Evolutionary conservation across 2,113 vertebrate genomes (phyloP), one percentile per base, ranked within the genome.

Genomic region (Coturnix japonica): DNA sequence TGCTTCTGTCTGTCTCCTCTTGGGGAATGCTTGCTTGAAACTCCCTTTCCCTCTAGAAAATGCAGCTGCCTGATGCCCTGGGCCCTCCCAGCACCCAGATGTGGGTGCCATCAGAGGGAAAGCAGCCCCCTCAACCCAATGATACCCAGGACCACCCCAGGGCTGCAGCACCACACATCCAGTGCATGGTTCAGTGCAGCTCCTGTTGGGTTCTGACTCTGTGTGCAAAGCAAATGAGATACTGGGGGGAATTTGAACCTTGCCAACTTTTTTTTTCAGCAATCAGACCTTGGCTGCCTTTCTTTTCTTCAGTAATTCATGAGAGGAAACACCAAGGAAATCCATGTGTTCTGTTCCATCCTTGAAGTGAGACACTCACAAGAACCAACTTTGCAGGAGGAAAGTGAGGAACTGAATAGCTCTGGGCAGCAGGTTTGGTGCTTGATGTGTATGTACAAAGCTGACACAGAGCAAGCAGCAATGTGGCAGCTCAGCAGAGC

Each of bases 101-200:
- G 33, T 61, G 33, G 0, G 17, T 20, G 1, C 19, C 8, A 4
- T 7, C 61, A 8, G 3, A 19, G 4, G 51, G 54, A 13, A 51
- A 51, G 49, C 47, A 47, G 47, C 22, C 21, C 46, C 49, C 53
- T 54, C 53, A 54, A 28, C 53, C 53, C 53, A 30, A 7, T 4
- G 0, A 8, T 16, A 28, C 44, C 11, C 1, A 25, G 16, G 47
- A 37, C 28, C 6, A 2, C 49, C 4, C 12, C 70, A 25, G 0
- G 2, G 2, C n/a, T 9, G 65, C 12, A 9, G 7, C 12, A 7
- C 1, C 7, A 28, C 60, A 5, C 9, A 37, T 7, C 22, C 47
- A 33, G 0, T 0, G 9, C n/a, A 33, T 54, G 26, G 9, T 2
- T 0, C 6, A 31, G 10, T 20, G 51, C 25, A 4, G 1, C 11